Evolutionary conservation across 2,113 vertebrate genomes (phyloP), one percentile per base, ranked within the genome.

Genomic region (Phoxinus phoxinus): DNA sequence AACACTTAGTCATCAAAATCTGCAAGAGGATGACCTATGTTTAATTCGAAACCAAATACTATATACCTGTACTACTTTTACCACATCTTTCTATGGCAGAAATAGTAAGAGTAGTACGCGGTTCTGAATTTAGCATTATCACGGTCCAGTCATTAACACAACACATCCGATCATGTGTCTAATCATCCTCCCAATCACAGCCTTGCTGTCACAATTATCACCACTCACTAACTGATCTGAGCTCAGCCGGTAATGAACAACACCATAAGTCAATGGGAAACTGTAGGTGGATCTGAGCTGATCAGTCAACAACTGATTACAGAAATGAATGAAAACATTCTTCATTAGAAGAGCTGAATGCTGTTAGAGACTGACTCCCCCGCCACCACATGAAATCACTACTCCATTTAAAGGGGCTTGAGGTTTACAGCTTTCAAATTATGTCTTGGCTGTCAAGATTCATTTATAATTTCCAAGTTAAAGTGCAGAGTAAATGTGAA

Each of bases 61-160:
- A 48, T 15, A 48, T 5, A n/a, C n/a, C n/a, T n/a, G n/a, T n/a
- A 15, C 12, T 48, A 48, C 13, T 48, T 48, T 48, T 48, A 48
- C 46, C 13, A 15, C 13, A 48, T 48, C 13, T 48, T 48, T 48
- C 13, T 15, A 15, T 15, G 46, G 46, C 11, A 46, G 44, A 46
- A 46, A 46, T 12, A 46, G 44, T 46, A 46, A 46, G 44, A 46
- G 44, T 3, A 46, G 44, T 11, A 46, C 3, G 44, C 11, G 44
- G 44, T 46, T 46, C 44, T 10, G 3, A 3, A 46, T 46, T 48
- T 12, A 48, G 46, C 12, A 12, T 11, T 44, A 79, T 83, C 44
- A 79, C 30, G 15, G 21, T 71, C 76, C 71, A 53, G 72, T 89
- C 87, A 86, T 88, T 89, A 86, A 73, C 63, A 53, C 37, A 25